Conservation (phyloP, 2,797 vertebrate genomes). For the Esox masquinongy region DNA sequence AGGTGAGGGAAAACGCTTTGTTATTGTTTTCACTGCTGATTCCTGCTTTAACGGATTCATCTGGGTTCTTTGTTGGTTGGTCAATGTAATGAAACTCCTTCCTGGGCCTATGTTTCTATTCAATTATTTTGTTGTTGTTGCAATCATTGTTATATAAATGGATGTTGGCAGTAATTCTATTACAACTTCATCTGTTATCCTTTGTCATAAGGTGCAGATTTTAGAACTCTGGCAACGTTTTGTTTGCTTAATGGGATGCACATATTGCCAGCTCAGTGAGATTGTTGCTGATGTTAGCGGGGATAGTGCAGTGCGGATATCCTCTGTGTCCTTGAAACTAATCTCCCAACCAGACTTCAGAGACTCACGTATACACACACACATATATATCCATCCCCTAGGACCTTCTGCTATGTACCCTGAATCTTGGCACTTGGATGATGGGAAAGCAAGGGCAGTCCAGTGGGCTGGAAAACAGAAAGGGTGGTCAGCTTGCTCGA, state of each 20-base stretch:
- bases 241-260: not conserved
- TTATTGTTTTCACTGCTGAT: too few species aligned
- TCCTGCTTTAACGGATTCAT: too few species aligned
- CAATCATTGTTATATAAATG: not conserved
- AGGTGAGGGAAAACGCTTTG: too few species aligned
- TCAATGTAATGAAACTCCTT: too few species aligned
- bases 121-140: not conserved
- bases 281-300: not conserved
- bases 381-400: constrained; percentile 1
- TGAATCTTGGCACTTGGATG: constrained; percentile 14
- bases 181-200: not conserved
- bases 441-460: constrained; percentile 27
- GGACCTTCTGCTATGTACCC: constrained; percentile 19
- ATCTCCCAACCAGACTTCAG: constrained; percentile 32
- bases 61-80: too few species aligned
- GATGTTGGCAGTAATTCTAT: not conserved
- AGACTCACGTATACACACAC: constrained; percentile 19
- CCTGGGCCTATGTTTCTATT: too few species aligned
- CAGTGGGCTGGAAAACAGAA: constrained; percentile 49
- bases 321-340: constrained; percentile 40
- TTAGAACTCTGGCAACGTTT: not conserved
- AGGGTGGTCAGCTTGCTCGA: constrained; percentile 34
- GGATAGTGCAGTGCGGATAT: not conserved
- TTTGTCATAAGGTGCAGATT: not conserved
- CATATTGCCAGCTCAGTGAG: not conserved